phyloP scores from a whole-genome alignment of 2,113 vertebrate genomes.

The Porphyrio hochstetteri region DNA sequence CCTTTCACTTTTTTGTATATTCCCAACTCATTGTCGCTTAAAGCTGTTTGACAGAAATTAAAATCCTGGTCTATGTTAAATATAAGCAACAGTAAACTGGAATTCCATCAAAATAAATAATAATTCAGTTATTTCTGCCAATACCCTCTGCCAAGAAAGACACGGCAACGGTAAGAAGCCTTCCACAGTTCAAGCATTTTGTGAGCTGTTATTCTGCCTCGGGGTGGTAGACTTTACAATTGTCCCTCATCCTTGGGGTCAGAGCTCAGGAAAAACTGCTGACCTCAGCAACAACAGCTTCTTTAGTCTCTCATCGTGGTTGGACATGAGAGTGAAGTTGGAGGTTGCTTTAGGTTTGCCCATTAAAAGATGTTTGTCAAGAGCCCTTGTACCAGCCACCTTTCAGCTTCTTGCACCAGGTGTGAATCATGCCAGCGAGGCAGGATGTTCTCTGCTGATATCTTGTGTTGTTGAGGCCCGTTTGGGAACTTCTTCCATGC shows the following conservation, averaged over 20 bases:
- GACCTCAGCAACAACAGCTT: background rate
- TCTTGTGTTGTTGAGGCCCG: background rate
- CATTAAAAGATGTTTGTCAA: background rate
- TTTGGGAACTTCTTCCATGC: background rate
- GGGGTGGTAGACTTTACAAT: background rate
- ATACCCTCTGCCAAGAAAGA: background rate
- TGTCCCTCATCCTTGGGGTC: background rate
- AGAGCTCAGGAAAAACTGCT: background rate
- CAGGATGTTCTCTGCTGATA: background rate
- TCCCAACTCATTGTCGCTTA: background rate
- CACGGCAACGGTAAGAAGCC: background rate
- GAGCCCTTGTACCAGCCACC: accelerated
- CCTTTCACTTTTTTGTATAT: background rate
- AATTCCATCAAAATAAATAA: background rate
- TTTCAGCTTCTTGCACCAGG: background rate
- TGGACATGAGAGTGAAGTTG: background rate
- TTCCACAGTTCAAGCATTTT: background rate
- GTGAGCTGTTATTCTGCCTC: background rate
- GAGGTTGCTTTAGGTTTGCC: background rate
- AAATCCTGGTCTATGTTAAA: background rate
- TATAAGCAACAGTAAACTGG: background rate
- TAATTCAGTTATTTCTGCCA: background rate
- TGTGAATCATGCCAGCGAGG: background rate
- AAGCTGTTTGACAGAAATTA: background rate
- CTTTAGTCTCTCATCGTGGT: background rate